phyloP scores from a whole-genome alignment of 2,797 vertebrate species.

The Chaenodraco wilsoni region DNA sequence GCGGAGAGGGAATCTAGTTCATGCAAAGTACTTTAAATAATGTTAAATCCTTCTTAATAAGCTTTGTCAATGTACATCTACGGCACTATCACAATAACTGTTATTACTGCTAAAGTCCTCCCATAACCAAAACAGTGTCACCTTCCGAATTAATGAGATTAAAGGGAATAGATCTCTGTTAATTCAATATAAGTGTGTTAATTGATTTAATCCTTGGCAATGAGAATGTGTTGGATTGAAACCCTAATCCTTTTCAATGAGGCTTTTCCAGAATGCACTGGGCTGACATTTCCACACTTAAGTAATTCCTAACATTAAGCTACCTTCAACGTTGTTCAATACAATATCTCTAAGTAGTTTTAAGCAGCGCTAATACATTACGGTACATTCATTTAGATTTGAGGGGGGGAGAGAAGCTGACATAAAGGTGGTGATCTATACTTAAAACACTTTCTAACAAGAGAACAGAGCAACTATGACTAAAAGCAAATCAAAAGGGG shows the following conservation, averaged over 20 bases:
- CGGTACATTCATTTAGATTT: neutral
- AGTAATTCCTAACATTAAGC: neutral
- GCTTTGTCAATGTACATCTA: neutral
- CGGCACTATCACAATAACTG: neutral
- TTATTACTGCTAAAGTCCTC: neutral
- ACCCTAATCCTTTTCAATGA: neutral
- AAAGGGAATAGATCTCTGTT: neutral
- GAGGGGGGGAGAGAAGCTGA: too few species aligned
- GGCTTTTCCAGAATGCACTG: neutral
- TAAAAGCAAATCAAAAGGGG: neutral
- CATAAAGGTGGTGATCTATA: neutral
- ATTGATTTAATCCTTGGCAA: neutral
- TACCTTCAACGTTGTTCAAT: neutral
- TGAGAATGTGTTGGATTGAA: neutral
- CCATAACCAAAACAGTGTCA: neutral
- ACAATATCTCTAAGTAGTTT: neutral
- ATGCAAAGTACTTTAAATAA: neutral
- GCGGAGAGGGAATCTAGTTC: neutral
- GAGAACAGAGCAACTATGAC: neutral
- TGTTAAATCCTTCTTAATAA: neutral
- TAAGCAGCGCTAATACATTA: neutral
- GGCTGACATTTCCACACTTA: neutral
- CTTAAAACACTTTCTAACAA: slow-evolving; percentile 5
- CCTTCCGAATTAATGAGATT: too few species aligned
- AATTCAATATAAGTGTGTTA: neutral